Evolutionary conservation across 2,888 invertebrate genomes (phyloP), one percentile per base, ranked within the genome.

Genomic region (Phasia obesa): DNA sequence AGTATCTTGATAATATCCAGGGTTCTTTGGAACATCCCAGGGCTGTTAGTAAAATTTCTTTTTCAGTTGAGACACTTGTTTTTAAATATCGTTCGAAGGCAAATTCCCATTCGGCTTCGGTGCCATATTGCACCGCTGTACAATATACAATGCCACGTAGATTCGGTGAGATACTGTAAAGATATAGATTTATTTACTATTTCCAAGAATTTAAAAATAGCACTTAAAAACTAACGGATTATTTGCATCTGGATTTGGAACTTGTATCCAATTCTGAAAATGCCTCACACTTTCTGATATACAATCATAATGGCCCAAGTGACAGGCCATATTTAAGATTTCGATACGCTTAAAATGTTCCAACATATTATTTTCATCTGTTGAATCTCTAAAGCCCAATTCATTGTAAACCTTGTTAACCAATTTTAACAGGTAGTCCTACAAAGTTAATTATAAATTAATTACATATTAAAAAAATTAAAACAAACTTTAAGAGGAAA

Each of bases 21-120:
- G 95, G 94, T 85, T 97, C 95, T 76, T 94, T 92, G 0, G 96
- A 95, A 88, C 98, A 98, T 15, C 97, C 96, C 15, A 98, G 92
- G 0, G 96, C 95, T 6, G 93, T 93, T 15, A 98, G 92, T 9
- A 98, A 91, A 9, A 95, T 92, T 85, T 95, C 95, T 86, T 96
- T 94, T 89, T 98, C 98, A 0, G 96, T 95, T 0, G 96, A 96
- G 0, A 96, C 95, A 84, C 95, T 95, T 2, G 96, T 94, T 4
- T 93, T 93, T 44, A 93, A 90, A 89, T 96, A 98, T 35, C 95
- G 93, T 59, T 95, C 93, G 94, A 97, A 97, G 0, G 96, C 95
- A 89, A 98, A 98, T 84, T 96, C 94, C 98, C 98, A 98, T 88
- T 97, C 97, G 0, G 93, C 92, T 85, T 96, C 95, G 0, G 96